A percentile compares a stretch with the other conserved stretches of the same genome.
Conservation (phyloP, 2,797 vertebrate species). For the Tragopan temminckii region DNA sequence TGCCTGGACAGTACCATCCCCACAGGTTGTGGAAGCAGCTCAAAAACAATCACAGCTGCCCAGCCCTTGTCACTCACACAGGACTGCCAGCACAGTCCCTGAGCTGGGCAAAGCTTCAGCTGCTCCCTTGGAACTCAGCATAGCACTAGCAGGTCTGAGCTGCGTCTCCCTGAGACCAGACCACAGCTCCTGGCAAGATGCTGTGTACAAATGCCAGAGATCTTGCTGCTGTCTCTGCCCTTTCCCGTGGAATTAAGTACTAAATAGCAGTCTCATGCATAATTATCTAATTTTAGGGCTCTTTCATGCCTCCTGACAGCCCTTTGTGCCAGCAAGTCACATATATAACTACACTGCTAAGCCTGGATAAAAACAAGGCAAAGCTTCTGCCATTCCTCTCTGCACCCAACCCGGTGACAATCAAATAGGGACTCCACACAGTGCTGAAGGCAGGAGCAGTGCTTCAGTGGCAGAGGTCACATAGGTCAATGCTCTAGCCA, state of each 20-base stretch:
- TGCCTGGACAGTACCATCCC: neutral
- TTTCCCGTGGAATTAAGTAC: neutral
- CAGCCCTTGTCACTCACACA: neutral
- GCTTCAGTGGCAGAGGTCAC: neutral
- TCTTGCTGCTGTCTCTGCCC: neutral
- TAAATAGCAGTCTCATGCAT: constrained; percentile 14
- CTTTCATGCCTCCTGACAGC: neutral
- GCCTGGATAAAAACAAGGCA: neutral
- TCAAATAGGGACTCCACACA: neutral
- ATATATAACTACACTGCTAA: neutral
- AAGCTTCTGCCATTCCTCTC: neutral
- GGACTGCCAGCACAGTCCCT: neutral
- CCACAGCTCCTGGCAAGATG: constrained; percentile 2
- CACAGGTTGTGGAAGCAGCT: no score
- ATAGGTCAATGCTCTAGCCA: neutral
- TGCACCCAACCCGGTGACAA: neutral
- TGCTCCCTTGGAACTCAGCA: neutral
- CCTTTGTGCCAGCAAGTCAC: neutral
- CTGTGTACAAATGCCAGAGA: constrained; percentile 28
- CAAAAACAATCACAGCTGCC: neutral
- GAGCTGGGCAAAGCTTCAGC: neutral
- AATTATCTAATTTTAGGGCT: constrained; percentile 46
- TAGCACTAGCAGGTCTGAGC: neutral
- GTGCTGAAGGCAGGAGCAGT: neutral
- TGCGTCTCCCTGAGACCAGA: neutral